Percentiles rank a stretch among this genome's conserved stretches.
Conservation (phyloP, 2,113 vertebrate species). For the Varanus salvator region DNA sequence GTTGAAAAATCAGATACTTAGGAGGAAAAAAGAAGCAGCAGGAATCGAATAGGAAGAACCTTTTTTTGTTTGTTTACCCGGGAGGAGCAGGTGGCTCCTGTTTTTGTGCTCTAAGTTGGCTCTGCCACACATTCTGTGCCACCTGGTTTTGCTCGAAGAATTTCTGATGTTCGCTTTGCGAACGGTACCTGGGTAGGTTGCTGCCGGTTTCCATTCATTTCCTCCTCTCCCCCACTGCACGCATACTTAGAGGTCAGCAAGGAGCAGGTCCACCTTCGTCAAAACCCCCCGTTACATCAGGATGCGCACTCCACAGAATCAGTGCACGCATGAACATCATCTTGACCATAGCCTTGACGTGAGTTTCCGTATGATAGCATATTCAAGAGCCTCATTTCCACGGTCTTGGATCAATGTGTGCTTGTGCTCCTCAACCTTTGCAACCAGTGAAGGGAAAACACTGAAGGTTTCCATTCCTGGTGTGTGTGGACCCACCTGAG, state of each 20-base stretch:
- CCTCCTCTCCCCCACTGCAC: too few species aligned
- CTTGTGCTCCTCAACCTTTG: background rate
- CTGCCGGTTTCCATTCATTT: background rate
- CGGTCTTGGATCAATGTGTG: background rate
- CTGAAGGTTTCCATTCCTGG: background rate
- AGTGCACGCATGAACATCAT: background rate
- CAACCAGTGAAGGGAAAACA: background rate
- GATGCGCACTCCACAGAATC: background rate
- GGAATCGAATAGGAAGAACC: background rate
- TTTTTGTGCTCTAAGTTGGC: too few species aligned
- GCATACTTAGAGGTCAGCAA: too few species aligned
- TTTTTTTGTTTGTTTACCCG: background rate
- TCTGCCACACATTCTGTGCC: background rate
- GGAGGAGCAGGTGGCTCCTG: background rate
- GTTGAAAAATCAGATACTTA: conserved; percentile 8
- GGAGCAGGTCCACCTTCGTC: background rate
- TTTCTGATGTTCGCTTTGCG: background rate
- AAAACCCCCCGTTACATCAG: background rate
- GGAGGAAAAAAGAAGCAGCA: background rate
- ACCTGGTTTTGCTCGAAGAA: background rate
- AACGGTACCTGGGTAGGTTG: background rate
- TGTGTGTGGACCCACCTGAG: background rate
- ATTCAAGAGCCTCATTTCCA: background rate
- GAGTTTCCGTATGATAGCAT: too few species aligned
- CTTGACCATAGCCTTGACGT: background rate